Evolutionary conservation across 1,140 invertebrate genomes (phyloP).

Genomic region (Ceratina japonica): DNA sequence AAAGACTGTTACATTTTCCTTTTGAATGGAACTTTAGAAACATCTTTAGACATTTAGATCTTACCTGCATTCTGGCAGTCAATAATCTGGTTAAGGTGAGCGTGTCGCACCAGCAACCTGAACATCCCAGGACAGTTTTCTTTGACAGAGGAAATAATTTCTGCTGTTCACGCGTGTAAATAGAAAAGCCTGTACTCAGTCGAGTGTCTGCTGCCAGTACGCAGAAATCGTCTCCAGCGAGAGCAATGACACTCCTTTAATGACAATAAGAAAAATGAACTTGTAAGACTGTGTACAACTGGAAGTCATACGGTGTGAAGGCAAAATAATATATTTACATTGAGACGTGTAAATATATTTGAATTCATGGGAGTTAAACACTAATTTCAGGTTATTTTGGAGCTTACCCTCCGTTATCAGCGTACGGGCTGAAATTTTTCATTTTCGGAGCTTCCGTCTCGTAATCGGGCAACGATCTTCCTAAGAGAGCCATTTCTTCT

Average conservation of each 20-base stretch:
- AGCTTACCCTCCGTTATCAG: conserved; percentile 87
- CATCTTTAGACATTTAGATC: conserved; percentile 13
- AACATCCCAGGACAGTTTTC: conserved; percentile 91
- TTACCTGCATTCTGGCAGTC: conserved; percentile 90
- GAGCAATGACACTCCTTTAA: conserved; percentile 90
- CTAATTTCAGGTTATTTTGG: conserved; percentile 49
- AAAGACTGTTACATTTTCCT: not conserved
- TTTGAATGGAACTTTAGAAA: not conserved
- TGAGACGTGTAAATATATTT: not conserved
- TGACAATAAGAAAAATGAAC: conserved; percentile 18
- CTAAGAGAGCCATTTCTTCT: conserved; percentile 62
- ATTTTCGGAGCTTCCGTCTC: conserved; percentile 82
- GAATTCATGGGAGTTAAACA: not conserved
- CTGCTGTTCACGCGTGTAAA: conserved; percentile 92
- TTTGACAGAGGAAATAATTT: conserved; percentile 91
- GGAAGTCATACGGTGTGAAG: not conserved
- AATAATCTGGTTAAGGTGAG: conserved; percentile 93
- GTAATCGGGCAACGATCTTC: conserved; percentile 83
- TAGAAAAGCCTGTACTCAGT: conserved; percentile 93
- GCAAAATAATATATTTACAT: not conserved
- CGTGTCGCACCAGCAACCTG: conserved; percentile 99
- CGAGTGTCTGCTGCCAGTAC: conserved; percentile 93
- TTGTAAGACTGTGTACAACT: not conserved
- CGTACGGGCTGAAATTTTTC: conserved; percentile 86
- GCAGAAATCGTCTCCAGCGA: conserved; percentile 89